These are phyloP conservation scores for Rhombomys opimus DNA, from an alignment of 2,113 vertebrate species.

Conservation along the genomic window DNA sequence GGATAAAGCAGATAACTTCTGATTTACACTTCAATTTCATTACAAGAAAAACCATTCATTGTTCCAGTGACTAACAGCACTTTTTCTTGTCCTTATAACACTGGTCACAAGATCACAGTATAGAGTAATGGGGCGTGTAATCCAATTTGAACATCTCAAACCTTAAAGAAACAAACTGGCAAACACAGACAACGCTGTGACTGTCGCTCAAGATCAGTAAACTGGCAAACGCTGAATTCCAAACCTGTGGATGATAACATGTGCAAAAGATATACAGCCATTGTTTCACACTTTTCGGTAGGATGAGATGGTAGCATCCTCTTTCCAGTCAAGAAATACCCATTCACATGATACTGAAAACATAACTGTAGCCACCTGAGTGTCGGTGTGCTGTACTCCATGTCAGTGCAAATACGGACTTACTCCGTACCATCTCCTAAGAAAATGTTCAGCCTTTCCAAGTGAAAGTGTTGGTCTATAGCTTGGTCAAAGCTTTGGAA, in stretches of 20 bases:
- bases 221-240: background rate
- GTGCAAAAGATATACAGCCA: background rate
- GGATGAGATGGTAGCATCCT: background rate
- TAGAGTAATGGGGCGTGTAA: background rate
- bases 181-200: background rate
- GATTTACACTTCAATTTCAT: background rate
- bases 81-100: background rate
- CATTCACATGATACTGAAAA: conserved; percentile 85
- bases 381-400: conserved; percentile 82
- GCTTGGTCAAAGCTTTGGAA: conserved; percentile 84
- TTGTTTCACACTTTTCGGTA: background rate
- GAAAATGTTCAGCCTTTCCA: conserved; percentile 84
- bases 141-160: background rate
- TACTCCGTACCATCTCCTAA: conserved; percentile 84
- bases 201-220: background rate
- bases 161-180: background rate
- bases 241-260: background rate
- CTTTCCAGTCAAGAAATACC: conserved; percentile 19
- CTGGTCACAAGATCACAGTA: background rate
- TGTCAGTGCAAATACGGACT: conserved; percentile 62
- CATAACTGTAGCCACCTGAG: conserved; percentile 80
- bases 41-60: background rate
- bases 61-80: background rate
- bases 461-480: conserved; percentile 84
- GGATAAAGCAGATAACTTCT: background rate